Percentiles rank a stretch among this genome's conserved stretches.
Conservation (phyloP, 2,888 invertebrate genomes). For the Eupithecia insigniata region DNA sequence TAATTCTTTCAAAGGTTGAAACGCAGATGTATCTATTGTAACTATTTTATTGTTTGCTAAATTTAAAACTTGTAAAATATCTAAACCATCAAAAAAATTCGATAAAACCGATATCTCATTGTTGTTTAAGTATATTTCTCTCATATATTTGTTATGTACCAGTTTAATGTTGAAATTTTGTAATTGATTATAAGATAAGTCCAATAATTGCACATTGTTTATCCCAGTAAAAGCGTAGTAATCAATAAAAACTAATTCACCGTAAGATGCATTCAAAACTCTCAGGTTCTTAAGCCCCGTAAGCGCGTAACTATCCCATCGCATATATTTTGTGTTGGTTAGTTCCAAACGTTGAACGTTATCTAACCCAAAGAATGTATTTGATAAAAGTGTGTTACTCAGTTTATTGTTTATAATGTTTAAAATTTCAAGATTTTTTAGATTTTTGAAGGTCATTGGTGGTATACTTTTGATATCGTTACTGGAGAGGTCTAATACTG, state of each 20-base stretch:
- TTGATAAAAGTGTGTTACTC: slow-evolving; percentile 13
- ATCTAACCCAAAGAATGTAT: slow-evolving; percentile 29
- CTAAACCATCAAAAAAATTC: slow-evolving; percentile 12
- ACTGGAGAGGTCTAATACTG: slow-evolving; percentile 22
- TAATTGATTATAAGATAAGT: slow-evolving; percentile 24
- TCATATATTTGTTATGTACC: slow-evolving; percentile 11
- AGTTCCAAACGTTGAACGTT: slow-evolving; percentile 22
- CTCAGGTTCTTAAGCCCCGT: slow-evolving; percentile 18
- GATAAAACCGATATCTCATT: slow-evolving; percentile 18
- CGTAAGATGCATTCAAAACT: slow-evolving; percentile 22
- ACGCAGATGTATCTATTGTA: slow-evolving; percentile 11
- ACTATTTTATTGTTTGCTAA: slow-evolving; percentile 23
- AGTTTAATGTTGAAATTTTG: slow-evolving; percentile 22
- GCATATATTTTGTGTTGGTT: slow-evolving; percentile 12
- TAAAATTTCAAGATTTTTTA: slow-evolving; percentile 18
- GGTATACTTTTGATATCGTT: slow-evolving; percentile 17
- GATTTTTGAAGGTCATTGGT: slow-evolving; percentile 24
- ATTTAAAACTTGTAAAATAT: slow-evolving; percentile 10
- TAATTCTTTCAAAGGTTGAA: slow-evolving; percentile 13
- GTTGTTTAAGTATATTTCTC: slow-evolving; percentile 24
- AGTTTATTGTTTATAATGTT: slow-evolving; percentile 15
- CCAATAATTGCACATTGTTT: slow-evolving; percentile 18
- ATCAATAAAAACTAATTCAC: slow-evolving; percentile 18
- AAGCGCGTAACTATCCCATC: slow-evolving; percentile 23
- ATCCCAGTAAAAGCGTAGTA: slow-evolving; percentile 21